Percentiles rank a stretch among this genome's conserved stretches.
These are phyloP conservation scores for Artibeus jamaicensis DNA, from an alignment of 2,797 vertebrate species.

Conservation along the genomic window DNA sequence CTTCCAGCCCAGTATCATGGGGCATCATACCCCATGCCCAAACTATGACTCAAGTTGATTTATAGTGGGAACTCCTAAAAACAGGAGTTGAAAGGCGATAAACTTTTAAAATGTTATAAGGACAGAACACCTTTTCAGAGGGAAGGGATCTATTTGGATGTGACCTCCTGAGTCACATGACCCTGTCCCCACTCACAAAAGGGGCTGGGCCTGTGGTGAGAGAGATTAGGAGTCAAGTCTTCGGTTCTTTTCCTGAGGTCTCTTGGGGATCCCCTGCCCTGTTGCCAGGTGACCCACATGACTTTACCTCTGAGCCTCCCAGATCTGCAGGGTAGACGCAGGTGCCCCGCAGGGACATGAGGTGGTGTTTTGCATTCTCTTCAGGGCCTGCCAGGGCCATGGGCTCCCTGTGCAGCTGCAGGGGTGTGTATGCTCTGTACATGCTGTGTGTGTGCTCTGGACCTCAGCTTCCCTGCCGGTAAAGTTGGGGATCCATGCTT, in stretches of 20 bases:
- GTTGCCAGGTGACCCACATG: conserved; percentile 54
- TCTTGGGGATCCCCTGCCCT: background rate
- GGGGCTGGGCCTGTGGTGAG: background rate
- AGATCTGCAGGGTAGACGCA: conserved; percentile 24
- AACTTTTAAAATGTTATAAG: background rate
- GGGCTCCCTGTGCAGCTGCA: background rate
- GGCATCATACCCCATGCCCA: background rate
- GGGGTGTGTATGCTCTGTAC: too few relatives aligned
- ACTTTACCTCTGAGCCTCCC: conserved; percentile 60
- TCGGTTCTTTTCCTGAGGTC: background rate
- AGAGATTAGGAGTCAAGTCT: background rate
- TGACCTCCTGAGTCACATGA: background rate
- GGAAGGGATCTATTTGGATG: background rate
- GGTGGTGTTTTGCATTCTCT: conserved; percentile 49
- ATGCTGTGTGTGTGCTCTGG: background rate
- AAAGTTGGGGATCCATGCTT: background rate
- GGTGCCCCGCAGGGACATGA: conserved; percentile 16
- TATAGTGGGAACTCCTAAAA: background rate
- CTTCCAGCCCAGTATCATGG: background rate
- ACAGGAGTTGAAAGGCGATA: background rate
- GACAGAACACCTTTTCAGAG: background rate
- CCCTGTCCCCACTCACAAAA: background rate
- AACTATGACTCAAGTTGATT: background rate
- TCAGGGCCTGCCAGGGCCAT: background rate
- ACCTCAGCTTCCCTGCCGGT: background rate